phyloP scores from a whole-genome alignment of 2,113 vertebrate genomes.

The Alexandromys fortis region DNA sequence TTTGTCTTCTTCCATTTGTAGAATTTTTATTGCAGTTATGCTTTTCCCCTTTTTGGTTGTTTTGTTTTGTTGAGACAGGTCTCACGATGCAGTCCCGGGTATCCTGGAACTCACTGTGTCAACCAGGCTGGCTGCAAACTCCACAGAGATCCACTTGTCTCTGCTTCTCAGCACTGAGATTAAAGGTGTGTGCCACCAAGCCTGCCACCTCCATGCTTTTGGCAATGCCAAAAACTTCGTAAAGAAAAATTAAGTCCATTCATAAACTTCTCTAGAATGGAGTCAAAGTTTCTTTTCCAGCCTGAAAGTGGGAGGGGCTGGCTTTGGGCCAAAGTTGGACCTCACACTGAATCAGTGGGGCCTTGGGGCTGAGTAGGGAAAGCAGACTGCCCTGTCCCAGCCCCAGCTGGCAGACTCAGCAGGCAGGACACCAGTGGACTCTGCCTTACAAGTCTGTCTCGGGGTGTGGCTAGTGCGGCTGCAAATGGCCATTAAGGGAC shows the following conservation, averaged over 20 bases:
- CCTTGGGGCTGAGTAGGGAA: background rate
- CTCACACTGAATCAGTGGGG: too few species aligned
- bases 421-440: background rate
- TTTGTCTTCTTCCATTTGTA: background rate
- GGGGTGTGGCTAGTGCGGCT: background rate
- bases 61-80: background rate
- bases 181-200: background rate
- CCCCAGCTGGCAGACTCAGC: background rate
- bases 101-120: background rate
- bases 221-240: background rate
- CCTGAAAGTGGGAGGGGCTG: background rate
- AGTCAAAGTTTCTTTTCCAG: background rate
- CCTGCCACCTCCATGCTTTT: background rate
- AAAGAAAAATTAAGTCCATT: background rate
- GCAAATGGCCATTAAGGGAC: background rate
- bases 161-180: background rate
- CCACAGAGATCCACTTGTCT: background rate
- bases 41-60: background rate
- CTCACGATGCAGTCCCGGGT: background rate
- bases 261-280: background rate
- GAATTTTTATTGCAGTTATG: background rate
- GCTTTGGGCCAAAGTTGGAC: background rate
- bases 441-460: background rate
- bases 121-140: background rate
- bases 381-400: fast-evolving